Percentiles rank a stretch among this genome's conserved stretches.
phyloP scores from a whole-genome alignment of 2,797 vertebrate genomes.

The Miichthys miiuy region DNA sequence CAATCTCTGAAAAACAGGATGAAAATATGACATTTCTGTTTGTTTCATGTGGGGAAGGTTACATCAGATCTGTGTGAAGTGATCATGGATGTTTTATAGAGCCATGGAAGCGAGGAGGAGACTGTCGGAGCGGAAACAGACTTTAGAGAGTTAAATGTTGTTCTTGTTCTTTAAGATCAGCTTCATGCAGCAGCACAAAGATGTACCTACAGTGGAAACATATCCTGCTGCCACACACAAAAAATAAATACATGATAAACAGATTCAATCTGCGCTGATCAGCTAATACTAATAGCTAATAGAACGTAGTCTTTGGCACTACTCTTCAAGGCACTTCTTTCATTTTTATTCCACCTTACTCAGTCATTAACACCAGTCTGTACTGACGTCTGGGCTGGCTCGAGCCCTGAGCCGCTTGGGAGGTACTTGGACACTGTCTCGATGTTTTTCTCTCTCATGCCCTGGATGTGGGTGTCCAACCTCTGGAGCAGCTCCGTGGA shows the following conservation, averaged over 20 bases:
- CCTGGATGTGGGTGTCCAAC: conserved; percentile 90
- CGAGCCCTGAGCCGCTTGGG: conserved; percentile 2
- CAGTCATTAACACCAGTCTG: conserved; percentile 34
- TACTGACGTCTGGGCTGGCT: conserved; percentile 18
- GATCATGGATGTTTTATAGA: no score
- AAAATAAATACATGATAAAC: neutral
- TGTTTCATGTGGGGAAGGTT: no score
- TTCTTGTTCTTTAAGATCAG: neutral
- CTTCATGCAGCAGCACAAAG: neutral
- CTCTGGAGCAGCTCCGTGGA: conserved; percentile 87
- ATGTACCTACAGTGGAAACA: neutral
- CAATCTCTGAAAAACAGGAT: no score
- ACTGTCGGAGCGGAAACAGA: no score
- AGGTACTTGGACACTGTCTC: conserved; percentile 87
- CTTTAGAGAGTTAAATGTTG: no score
- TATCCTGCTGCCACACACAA: neutral
- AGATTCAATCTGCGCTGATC: neutral
- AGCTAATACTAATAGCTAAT: no score
- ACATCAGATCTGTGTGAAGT: no score
- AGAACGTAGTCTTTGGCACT: no score
- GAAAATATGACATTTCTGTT: no score
- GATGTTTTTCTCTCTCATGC: conserved; percentile 87
- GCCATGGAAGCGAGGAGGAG: no score
- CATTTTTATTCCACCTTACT: conserved; percentile 18
- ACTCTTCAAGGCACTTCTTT: conserved; percentile 3